phyloP scores from a whole-genome alignment of 1,140 invertebrate genomes.

The Eufriesea mexicana region DNA sequence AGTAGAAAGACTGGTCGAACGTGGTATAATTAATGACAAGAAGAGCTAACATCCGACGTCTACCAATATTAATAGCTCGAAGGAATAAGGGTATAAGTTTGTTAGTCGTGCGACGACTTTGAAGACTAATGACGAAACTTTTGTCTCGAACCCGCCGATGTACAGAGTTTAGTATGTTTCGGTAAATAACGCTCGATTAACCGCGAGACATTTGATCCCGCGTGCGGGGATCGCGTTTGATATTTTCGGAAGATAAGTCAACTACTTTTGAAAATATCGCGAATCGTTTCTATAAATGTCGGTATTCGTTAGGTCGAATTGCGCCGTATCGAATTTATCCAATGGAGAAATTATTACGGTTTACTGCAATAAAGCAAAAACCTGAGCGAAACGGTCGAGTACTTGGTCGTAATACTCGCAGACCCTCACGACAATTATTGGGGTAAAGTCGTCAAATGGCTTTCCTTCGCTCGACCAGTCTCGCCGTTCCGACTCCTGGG shows the following conservation, averaged over 20 bases:
- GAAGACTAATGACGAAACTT: constrained; percentile 55
- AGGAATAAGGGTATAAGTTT: constrained; percentile 47
- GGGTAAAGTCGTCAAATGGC: constrained; percentile 68
- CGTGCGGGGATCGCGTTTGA: background rate
- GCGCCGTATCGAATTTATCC: constrained; percentile 56
- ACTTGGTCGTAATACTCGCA: constrained; percentile 57
- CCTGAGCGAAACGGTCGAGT: constrained; percentile 48
- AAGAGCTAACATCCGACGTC: constrained; percentile 53
- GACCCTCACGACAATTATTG: constrained; percentile 67
- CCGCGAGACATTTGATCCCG: constrained; percentile 33
- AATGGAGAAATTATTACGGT: constrained; percentile 59
- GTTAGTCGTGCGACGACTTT: constrained; percentile 48
- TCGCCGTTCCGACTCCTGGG: constrained; percentile 36
- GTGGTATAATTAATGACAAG: constrained; percentile 65
- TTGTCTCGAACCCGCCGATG: constrained; percentile 26
- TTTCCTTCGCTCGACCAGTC: constrained; percentile 63
- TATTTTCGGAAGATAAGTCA: background rate
- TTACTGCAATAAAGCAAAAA: constrained; percentile 2
- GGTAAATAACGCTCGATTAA: constrained; percentile 44
- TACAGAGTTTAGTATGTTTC: background rate
- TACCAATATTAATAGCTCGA: constrained; percentile 50
- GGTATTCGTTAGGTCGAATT: constrained; percentile 24
- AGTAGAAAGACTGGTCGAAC: constrained; percentile 38
- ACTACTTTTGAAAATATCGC: constrained; percentile 15
- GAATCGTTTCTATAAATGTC: constrained; percentile 25